A percentile compares a stretch with the other conserved stretches of the same genome.
Evolutionary conservation across 2,113 vertebrate genomes (phyloP).

Genomic region (Phyllostomus hastatus): DNA sequence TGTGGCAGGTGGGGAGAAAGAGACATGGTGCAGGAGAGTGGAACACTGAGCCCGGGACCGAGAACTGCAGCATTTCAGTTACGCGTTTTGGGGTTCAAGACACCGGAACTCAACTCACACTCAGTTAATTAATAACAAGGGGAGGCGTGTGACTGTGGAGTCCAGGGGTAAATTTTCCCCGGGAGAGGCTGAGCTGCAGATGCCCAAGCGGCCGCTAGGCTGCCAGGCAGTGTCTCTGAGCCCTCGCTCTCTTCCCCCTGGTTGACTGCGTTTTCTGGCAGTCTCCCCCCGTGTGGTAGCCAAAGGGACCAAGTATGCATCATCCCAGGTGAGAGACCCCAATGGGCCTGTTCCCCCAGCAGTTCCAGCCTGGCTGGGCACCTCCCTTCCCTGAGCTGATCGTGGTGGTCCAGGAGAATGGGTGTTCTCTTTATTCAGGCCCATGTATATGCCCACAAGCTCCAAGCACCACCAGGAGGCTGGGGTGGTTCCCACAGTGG

Average conservation of each 20-base stretch:
- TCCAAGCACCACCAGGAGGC: background rate
- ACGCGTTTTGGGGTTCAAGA: background rate
- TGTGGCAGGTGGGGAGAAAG: background rate
- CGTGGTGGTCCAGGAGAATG: background rate
- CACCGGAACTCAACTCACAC: background rate
- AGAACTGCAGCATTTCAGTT: background rate
- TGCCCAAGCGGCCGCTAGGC: background rate
- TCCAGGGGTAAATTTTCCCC: background rate
- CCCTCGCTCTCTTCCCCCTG: background rate
- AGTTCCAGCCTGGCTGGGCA: too few relatives aligned
- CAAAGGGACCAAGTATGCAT: fast-evolving
- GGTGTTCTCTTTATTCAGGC: background rate
- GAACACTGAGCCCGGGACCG: background rate
- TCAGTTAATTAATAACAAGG: background rate
- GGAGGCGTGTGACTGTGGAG: background rate
- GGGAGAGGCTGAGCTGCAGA: background rate
- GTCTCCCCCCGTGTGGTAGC: fast-evolving
- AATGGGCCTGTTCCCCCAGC: background rate
- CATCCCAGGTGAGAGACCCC: background rate
- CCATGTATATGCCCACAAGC: background rate
- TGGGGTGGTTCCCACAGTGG: background rate
- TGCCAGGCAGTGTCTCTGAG: background rate
- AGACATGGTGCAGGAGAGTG: background rate
- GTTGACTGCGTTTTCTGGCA: background rate
- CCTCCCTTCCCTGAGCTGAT: background rate